phyloP scores from a whole-genome alignment of 2,888 invertebrate genomes.

The Conchocele bisecta region DNA sequence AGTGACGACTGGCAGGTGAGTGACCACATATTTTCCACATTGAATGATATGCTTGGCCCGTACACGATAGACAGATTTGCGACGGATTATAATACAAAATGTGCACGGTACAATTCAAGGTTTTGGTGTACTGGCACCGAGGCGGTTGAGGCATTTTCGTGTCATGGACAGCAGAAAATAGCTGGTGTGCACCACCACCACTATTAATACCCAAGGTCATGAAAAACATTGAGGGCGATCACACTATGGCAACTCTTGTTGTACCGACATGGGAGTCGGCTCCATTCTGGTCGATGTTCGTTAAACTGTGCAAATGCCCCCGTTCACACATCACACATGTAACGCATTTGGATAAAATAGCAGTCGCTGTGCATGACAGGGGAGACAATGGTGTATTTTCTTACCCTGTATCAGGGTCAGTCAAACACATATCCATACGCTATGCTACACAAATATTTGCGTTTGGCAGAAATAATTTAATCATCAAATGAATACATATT shows the following conservation, averaged over 20 bases:
- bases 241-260: neutral
- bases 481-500: neutral
- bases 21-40: neutral
- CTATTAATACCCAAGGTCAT: neutral
- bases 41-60: neutral
- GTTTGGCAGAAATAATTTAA: neutral
- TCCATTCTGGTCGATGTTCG: slow-evolving; percentile 1
- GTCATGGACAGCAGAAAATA: neutral
- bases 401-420: slow-evolving; percentile 8
- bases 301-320: neutral
- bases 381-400: slow-evolving; percentile 4
- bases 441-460: slow-evolving; percentile 10
- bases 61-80: neutral
- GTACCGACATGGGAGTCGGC: slow-evolving; percentile 9
- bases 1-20: slow-evolving; percentile 3
- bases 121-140: neutral
- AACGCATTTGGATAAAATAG: too few relatives aligned
- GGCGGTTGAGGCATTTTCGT: neutral
- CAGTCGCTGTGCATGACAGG: neutral
- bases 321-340: neutral
- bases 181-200: slow-evolving; percentile 6
- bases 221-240: neutral
- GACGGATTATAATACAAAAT: neutral
- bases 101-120: slow-evolving; percentile 6
- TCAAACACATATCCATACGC: too few relatives aligned